Conservation (phyloP, 23 tunicate species). For the Aplidium turbinatum region DNA sequence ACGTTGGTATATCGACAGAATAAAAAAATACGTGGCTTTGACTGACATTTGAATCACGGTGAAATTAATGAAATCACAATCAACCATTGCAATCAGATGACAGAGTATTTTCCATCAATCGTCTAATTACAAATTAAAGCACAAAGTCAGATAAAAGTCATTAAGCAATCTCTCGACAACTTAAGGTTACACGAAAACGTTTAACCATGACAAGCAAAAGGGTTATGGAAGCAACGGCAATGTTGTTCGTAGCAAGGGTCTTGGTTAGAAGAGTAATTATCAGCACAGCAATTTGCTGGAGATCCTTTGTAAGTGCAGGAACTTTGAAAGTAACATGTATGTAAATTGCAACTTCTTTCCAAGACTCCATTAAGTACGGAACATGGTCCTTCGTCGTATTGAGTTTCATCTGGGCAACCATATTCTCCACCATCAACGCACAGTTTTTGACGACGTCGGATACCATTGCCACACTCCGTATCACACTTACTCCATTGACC, state of each 20-base stretch:
- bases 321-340: background rate
- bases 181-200: no score
- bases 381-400: constrained; percentile 9
- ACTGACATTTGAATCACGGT: no score
- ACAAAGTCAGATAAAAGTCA: no score
- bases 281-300: background rate
- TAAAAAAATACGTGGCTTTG: no score
- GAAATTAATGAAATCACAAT: no score
- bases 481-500: background rate
- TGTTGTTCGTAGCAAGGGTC: background rate
- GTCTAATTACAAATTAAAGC: no score
- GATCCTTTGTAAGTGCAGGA: background rate
- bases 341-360: constrained; percentile 4
- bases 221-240: no score
- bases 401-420: constrained; percentile 1
- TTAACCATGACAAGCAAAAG: no score
- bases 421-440: constrained; percentile 25
- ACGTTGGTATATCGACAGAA: no score
- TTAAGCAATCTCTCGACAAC: no score
- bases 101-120: no score
- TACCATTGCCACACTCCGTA: constrained; percentile 6
- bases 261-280: background rate
- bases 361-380: background rate
- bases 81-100: no score
- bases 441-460: background rate